Percentiles rank a stretch among this genome's conserved stretches.
Evolutionary conservation across 2,113 vertebrate genomes (phyloP).

Genomic region (Spea bombifrons): DNA sequence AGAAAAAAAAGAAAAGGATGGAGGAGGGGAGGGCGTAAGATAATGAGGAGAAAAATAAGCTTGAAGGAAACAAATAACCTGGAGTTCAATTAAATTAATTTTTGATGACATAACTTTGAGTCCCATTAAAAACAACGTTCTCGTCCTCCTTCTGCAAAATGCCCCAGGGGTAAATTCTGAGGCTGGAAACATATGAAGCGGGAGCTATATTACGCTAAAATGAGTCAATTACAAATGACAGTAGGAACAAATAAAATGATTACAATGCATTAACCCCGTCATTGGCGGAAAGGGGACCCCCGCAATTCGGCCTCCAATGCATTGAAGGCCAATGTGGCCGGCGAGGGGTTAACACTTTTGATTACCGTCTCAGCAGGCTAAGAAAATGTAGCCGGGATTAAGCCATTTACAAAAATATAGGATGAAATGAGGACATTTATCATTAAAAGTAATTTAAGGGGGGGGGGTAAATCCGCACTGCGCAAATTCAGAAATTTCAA

Average conservation of each 20-base stretch:
- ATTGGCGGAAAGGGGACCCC: neutral
- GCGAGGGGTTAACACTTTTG: neutral
- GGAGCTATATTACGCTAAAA: slow-evolving; percentile 16
- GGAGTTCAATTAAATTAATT: slow-evolving; percentile 39
- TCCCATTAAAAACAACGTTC: slow-evolving; percentile 16
- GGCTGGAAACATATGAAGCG: slow-evolving; percentile 27
- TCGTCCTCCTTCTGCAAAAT: slow-evolving; percentile 23
- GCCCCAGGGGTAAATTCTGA: neutral
- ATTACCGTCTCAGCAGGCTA: slow-evolving; percentile 28
- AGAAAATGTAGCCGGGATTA: neutral
- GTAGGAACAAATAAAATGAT: slow-evolving; percentile 34
- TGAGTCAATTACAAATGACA: slow-evolving; percentile 46
- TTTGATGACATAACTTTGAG: slow-evolving; percentile 10
- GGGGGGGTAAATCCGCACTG: no score
- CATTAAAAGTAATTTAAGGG: no score
- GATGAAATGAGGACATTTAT: no score
- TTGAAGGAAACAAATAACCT: slow-evolving; percentile 39
- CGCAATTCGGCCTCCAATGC: neutral
- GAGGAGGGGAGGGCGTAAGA: slow-evolving; percentile 4
- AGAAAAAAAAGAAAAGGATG: neutral
- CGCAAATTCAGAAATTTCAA: no score
- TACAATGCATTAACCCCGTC: slow-evolving; percentile 29
- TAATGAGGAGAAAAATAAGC: slow-evolving; percentile 28
- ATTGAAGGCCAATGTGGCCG: neutral
- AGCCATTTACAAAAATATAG: neutral